Percentiles rank a stretch among this genome's conserved stretches.
These are phyloP conservation scores for Hypena proboscidalis DNA, from an alignment of 2,888 invertebrate species.

Conservation along the genomic window DNA sequence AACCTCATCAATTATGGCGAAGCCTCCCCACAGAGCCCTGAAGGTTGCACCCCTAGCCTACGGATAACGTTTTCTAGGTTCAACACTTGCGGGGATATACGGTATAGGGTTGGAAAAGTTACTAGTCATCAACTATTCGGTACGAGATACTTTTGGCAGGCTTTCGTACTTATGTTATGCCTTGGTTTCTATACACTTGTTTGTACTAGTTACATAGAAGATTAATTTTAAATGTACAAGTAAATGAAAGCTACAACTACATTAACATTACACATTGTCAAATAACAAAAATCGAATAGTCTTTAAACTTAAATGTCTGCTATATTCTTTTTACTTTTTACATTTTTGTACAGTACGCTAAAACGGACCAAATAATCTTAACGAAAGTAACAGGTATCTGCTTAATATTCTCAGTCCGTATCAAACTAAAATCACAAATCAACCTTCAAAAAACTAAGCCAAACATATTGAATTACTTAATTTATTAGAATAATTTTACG, in stretches of 20 bases:
- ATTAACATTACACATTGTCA: too few relatives aligned
- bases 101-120: constrained; percentile 1
- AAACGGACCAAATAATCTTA: not conserved
- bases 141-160: too few relatives aligned
- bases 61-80: constrained; percentile 20
- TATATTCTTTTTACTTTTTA: too few relatives aligned
- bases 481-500: constrained; percentile 47
- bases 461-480: constrained; percentile 29
- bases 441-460: constrained; percentile 31
- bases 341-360: not conserved
- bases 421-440: constrained; percentile 5
- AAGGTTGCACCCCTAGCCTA: constrained; percentile 58
- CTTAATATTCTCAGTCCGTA: not conserved
- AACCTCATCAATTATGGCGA: constrained; percentile 83
- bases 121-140: not conserved
- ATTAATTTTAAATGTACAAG: too few relatives aligned
- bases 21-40: constrained; percentile 58
- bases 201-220: too few relatives aligned
- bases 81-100: constrained; percentile 13
- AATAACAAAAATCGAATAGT: too few relatives aligned
- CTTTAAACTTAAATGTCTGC: too few relatives aligned
- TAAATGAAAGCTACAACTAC: too few relatives aligned
- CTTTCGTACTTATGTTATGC: too few relatives aligned
- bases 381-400: not conserved
- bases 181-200: too few relatives aligned